Evolutionary conservation across 1,140 invertebrate species (phyloP).

Genomic region (Tachypleus tridentatus): DNA sequence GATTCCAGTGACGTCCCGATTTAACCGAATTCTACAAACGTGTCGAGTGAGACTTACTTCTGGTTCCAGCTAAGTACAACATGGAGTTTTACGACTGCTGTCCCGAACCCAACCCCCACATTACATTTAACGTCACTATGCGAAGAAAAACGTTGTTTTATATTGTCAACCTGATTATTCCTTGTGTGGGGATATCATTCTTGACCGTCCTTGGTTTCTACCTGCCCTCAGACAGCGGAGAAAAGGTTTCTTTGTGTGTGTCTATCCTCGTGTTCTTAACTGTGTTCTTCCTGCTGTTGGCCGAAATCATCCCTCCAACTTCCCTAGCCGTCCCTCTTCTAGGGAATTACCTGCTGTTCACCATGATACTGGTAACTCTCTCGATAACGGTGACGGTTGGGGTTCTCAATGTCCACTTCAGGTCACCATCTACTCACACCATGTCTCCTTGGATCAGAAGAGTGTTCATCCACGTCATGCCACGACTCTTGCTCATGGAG

Average conservation of each 20-base stretch:
- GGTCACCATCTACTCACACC: constrained; percentile 93
- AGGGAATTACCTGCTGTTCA: constrained; percentile 97
- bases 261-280: constrained; percentile 96
- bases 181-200: constrained; percentile 91
- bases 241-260: constrained; percentile 58
- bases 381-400: constrained; percentile 96
- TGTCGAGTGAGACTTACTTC: constrained; percentile 93
- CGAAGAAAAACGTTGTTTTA: constrained; percentile 94
- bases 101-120: constrained; percentile 52
- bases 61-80: constrained; percentile 81
- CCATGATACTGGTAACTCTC: constrained; percentile 91
- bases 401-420: constrained; percentile 97
- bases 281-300: constrained; percentile 97
- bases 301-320: constrained; percentile 96
- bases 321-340: constrained; percentile 90
- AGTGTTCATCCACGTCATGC: constrained; percentile 79
- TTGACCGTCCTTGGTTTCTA: constrained; percentile 97
- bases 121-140: constrained; percentile 94
- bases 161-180: constrained; percentile 91
- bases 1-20: constrained; percentile 41
- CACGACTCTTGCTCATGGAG: constrained; percentile 44
- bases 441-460: constrained; percentile 78
- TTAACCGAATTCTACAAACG: constrained; percentile 88
- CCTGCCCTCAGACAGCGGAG: constrained; percentile 93
- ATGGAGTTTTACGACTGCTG: constrained; percentile 61